Evolutionary conservation across 2,888 invertebrate genomes (phyloP), one percentile per base, ranked within the genome.

Genomic region (Dioctria rufipes): DNA sequence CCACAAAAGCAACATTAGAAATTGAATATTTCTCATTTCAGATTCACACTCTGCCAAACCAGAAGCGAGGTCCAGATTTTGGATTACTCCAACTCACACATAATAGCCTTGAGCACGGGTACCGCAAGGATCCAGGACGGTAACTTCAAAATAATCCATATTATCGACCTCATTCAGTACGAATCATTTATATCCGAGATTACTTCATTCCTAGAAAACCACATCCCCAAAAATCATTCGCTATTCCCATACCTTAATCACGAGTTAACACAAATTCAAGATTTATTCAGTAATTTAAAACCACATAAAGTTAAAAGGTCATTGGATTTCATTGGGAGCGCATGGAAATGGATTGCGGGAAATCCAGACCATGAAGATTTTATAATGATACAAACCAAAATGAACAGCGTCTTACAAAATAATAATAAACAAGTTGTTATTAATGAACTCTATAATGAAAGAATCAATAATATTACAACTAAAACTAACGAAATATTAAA

Each of bases 141-240:
- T 0, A 80, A 71, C 39, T 79, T 82, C 58, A 82, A 82, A n/a
- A 9, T 82, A 46, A 69, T 83, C 11, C 83, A 84, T 13, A 49
- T 81, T 0, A 66, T 83, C 3, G 71, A 84, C 37, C 49, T 80
- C 2, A 49, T 78, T 4, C 63, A 79, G 42, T 82, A 82, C n/a
- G 5, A 58, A 25, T 43, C 75, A 40, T 65, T 73, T 54, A n/a
- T 75, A 54, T 75, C 80, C 43, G 63, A 67, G 4, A 80, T 40
- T 49, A 9, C 54, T 25, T 75, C 75, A 43, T 65, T 80, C 73
- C 54, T 75, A 65, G 60, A 46, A 39, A 61, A 81, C 63, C 66
- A 80, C 40, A 75, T 75, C 49, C 67, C 66, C 9, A 69, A 5
- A 69, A 69, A 11, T 51, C 49, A 51, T 5, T 51, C 69, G 3